Evolutionary conservation across 2,888 invertebrate genomes (phyloP).

Genomic region (Lithophane ornitopus): DNA sequence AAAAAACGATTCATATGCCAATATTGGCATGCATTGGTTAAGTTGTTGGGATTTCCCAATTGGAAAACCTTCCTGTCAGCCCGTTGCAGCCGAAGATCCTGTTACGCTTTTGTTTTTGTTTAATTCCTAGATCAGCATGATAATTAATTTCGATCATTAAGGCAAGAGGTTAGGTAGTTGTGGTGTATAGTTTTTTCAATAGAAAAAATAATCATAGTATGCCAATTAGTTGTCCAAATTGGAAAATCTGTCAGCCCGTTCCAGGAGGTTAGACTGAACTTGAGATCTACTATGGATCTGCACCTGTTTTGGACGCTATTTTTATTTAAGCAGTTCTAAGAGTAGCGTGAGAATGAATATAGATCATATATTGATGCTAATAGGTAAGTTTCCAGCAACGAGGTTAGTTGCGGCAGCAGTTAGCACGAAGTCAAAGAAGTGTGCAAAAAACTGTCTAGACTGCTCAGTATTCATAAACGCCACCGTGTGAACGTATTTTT

Average conservation of each 20-base stretch:
- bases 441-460: slow-evolving; percentile 39
- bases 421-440: slow-evolving; percentile 26
- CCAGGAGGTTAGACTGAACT: not conserved
- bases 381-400: slow-evolving; percentile 28
- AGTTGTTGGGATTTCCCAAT: not conserved
- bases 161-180: slow-evolving; percentile 12
- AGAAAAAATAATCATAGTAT: not conserved
- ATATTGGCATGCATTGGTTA: not conserved
- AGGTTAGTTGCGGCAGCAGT: slow-evolving; percentile 20
- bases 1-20: slow-evolving; percentile 16
- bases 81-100: not conserved
- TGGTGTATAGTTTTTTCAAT: not conserved
- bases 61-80: not conserved
- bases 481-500: slow-evolving; percentile 34
- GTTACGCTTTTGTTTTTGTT: not conserved
- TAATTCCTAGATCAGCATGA: not conserved
- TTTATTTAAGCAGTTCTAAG: not conserved
- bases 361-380: not conserved
- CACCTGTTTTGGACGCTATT: not conserved
- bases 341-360: slow-evolving; percentile 5
- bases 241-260: slow-evolving; percentile 3
- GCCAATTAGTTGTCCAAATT: slow-evolving; percentile 15
- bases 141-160: not conserved
- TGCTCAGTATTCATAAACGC: slow-evolving; percentile 46
- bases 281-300: not conserved